Base-by-base conservation (phyloP, 2,113 vertebrate genomes). In the Amia ocellicauda region DNA sequence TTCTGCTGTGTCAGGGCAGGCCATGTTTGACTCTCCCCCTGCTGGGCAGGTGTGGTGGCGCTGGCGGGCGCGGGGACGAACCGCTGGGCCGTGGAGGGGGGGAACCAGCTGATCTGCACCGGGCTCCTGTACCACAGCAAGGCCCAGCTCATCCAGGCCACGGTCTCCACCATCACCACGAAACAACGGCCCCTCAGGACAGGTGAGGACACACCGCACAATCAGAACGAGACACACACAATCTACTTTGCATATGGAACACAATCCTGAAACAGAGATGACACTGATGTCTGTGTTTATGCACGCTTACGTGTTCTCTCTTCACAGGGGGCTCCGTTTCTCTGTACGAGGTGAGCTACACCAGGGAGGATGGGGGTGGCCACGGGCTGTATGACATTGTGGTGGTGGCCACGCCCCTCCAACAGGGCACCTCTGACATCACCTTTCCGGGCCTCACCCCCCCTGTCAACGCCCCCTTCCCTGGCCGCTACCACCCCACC, bases 21-120 rank as follows among this genome's bases (percentile, higher is more conserved):
- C 14, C 7, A 28, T 41, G 19, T 17, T 7, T 3, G 24, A 26
- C 16, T n/a, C n/a, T n/a, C n/a, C n/a, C n/a, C n/a, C n/a, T n/a
- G n/a, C n/a, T n/a, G n/a, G n/a, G n/a, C 49, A 98, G 96, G 96
- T 10, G 89, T 88, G 0, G 87, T 95, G 22, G 91, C 94, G 1
- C 62, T 99, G 64, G 73, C 93, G 0, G 71, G 82, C 3, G 72
- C 76, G 0, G 90, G 92, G 11, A 79, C 92, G 0, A 90, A 86
- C 1, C 81, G 94, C 47, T 99, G 97, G 97, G 83, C 94, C 0
- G 88, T 98, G 28, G 91, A 95, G 73, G 95, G 92, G 16, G 97
- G 97, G 0, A 99, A 98, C 78, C 94, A 93, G 64, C 83, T 82
- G 0, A 88, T 98, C 36, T 99, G 95, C 53, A 81, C 74, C 0